Conservation (phyloP, 2,888 invertebrate species). For the Taphrorychus bicolor region DNA sequence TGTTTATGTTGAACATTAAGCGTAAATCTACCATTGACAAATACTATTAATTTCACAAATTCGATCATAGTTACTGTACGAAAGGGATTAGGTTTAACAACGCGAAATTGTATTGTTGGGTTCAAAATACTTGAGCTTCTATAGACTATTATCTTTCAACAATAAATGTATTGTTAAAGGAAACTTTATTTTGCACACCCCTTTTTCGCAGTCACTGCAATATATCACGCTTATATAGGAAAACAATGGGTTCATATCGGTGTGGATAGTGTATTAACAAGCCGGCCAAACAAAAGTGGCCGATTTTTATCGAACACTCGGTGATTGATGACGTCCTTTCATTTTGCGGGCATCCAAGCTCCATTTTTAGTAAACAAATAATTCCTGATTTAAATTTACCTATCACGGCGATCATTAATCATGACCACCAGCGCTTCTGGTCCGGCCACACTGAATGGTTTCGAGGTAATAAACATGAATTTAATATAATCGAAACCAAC, state of each 20-base stretch:
- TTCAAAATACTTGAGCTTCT: neutral
- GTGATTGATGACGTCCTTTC: constrained; percentile 32
- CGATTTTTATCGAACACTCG: constrained; percentile 24
- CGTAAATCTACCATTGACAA: neutral
- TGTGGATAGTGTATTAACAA: constrained; percentile 20
- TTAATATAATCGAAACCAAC: too few relatives aligned
- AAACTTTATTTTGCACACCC: neutral
- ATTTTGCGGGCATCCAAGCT: constrained; percentile 23
- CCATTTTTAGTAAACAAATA: constrained; percentile 38
- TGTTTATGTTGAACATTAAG: neutral
- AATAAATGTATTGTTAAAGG: neutral
- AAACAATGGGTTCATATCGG: constrained; percentile 10
- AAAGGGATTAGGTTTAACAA: too few relatives aligned
- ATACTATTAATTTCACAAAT: neutral
- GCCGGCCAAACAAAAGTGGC: constrained; percentile 26
- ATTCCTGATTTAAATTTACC: constrained; percentile 28
- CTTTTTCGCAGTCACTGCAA: neutral
- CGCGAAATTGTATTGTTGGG: neutral
- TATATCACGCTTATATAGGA: constrained; percentile 6
- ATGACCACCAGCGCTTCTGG: constrained; percentile 13
- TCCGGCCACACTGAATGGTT: neutral
- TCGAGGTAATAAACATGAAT: neutral
- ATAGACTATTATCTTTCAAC: neutral
- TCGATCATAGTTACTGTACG: neutral
- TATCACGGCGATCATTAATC: constrained; percentile 29